Percentiles rank a stretch among this genome's conserved stretches.
Evolutionary conservation across 2,113 vertebrate species (phyloP).

Genomic region (Antechinus stuartii): DNA sequence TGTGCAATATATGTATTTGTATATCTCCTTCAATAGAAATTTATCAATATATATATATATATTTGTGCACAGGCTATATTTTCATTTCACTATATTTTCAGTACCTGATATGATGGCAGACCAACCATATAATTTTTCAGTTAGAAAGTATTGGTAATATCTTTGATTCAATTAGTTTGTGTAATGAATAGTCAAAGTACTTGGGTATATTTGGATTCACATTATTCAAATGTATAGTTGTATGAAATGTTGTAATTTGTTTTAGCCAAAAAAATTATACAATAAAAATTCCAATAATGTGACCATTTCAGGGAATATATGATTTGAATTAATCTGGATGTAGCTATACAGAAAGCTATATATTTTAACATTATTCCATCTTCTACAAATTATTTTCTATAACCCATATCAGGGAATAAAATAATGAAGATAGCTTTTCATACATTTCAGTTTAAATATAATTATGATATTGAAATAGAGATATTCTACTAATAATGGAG

Average conservation of each 20-base stretch:
- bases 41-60: neutral
- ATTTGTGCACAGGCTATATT: neutral
- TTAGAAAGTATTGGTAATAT: neutral
- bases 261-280: neutral
- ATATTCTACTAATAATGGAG: neutral
- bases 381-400: neutral
- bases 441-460: neutral
- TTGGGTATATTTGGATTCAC: neutral
- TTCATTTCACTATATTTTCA: neutral
- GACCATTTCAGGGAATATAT: neutral
- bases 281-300: neutral
- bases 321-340: neutral
- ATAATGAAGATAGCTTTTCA: neutral
- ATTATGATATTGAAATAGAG: neutral
- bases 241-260: neutral
- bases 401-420: neutral
- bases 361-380: neutral
- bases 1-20: neutral
- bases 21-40: neutral
- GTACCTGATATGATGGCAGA: neutral
- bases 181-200: neutral
- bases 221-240: neutral
- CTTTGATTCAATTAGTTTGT: neutral
- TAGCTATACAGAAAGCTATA: neutral
- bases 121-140: neutral